These are phyloP conservation scores for Heliconius ismenius DNA, from an alignment of 2,888 invertebrate genomes.

Conservation along the genomic window DNA sequence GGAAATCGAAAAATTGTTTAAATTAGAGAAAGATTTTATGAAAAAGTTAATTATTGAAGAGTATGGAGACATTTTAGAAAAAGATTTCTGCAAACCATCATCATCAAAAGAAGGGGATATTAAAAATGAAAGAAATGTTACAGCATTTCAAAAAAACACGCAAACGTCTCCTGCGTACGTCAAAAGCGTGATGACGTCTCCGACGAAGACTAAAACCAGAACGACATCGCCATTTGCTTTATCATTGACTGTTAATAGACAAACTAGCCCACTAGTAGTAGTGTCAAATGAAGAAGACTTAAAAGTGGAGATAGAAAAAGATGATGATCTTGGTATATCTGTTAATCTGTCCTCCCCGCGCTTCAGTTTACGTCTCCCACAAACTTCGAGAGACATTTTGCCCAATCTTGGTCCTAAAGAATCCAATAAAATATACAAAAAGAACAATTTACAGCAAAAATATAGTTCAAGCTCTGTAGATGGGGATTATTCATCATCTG, in stretches of 20 bases:
- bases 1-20: constrained; percentile 69
- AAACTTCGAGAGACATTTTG: constrained; percentile 63
- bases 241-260: constrained; percentile 59
- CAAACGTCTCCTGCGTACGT: constrained; percentile 76
- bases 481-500: constrained; percentile 68
- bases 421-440: constrained; percentile 24
- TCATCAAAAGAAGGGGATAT: constrained; percentile 55
- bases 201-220: constrained; percentile 69
- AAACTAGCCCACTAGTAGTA: constrained; percentile 64
- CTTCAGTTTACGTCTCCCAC: constrained; percentile 70
- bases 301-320: constrained; percentile 52
- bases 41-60: constrained; percentile 72
- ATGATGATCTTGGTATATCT: constrained; percentile 63
- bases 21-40: constrained; percentile 74
- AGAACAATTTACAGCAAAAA: constrained; percentile 47
- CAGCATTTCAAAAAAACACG: constrained; percentile 68
- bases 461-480: constrained; percentile 66
- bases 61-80: constrained; percentile 69
- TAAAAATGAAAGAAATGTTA: constrained; percentile 54
- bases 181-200: constrained; percentile 76
- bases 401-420: constrained; percentile 56
- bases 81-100: constrained; percentile 66
- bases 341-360: constrained; percentile 73
- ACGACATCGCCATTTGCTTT: constrained; percentile 69
- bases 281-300: constrained; percentile 52